These are phyloP conservation scores for Fratercula arctica DNA, from an alignment of 2,797 vertebrate species.

Conservation along the genomic window DNA sequence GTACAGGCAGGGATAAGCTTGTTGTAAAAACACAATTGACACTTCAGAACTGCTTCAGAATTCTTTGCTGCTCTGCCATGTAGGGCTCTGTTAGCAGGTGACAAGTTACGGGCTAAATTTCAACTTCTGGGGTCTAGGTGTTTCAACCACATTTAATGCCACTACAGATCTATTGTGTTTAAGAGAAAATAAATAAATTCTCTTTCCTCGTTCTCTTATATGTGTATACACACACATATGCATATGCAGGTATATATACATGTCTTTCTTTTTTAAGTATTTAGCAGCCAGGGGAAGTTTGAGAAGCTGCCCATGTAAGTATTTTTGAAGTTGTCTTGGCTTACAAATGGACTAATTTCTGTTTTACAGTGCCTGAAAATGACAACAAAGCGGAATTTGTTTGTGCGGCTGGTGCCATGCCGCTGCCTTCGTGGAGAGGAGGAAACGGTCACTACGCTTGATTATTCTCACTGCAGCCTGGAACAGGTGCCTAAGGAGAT, in stretches of 20 bases:
- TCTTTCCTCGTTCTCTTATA: rapidly evolving
- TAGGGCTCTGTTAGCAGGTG: neutral
- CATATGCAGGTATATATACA: neutral
- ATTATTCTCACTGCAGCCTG: slow-evolving; percentile 99
- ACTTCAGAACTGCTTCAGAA: neutral
- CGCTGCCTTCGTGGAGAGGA: slow-evolving; percentile 97
- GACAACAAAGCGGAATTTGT: slow-evolving; percentile 94
- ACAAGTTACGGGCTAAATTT: neutral
- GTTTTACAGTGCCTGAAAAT: slow-evolving; percentile 90
- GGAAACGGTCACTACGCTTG: slow-evolving; percentile 93
- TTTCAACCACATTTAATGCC: neutral
- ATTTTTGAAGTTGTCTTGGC: neutral
- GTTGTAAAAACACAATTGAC: neutral
- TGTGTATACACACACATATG: neutral
- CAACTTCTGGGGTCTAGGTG: neutral
- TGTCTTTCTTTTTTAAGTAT: neutral
- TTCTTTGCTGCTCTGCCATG: neutral
- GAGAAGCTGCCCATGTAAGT: neutral
- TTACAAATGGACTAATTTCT: neutral
- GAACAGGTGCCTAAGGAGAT: slow-evolving; percentile 99
- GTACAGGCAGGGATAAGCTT: neutral
- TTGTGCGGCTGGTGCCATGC: slow-evolving; percentile 97
- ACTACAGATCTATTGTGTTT: neutral
- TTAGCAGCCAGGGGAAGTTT: neutral
- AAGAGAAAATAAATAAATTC: neutral